Base-by-base conservation (phyloP, 2,888 invertebrate genomes). In the Eurytoma adleriae region DNA sequence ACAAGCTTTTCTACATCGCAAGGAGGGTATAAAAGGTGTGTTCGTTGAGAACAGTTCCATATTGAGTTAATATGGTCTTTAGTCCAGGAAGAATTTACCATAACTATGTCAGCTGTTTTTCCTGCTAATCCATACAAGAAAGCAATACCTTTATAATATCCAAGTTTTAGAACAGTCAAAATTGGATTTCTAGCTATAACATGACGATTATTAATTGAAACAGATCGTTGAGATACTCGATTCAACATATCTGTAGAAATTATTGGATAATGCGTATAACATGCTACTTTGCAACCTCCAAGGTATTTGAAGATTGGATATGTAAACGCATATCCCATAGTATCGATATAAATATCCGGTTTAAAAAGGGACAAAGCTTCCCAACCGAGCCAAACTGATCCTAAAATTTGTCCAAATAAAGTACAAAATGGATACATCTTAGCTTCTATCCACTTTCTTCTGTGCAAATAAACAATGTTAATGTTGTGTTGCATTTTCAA, bases 71-170 rank as follows among this genome's bases (percentile, higher is more conserved):
- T 96, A 91, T 99, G 99, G 79, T 96, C 96, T 88, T 96, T 95
- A 0, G 99, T 99, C 97, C 99, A 99, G 0, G 96, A 95, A 0
- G 98, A 99, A 91, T 99, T 99, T 0, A 98, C 98, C 95, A 99
- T 95, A 64, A 98, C 94, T 10, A 96, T 94, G 88, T 98, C 95
- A 0, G 97, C 95, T 84, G 95, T 94, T 48, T 95, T 93, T 0
- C 99, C 99, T 81, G 94, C 95, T 86, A 95, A 91, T 14, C 96
- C 94, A 89, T 99, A 99, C 87, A 96, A 94, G 92, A 93, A 94
- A 57, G 98, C 96, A 91, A 99, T 98, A 16, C 96, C 88, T 85
- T 94, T 94, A 88, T 99, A 99, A 89, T 99, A 99, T 0, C 94
- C 84, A 18, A 98, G 90, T 91, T 99, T 99, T 12, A 94, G 91